These are phyloP conservation scores for Mastacembelus armatus DNA, from an alignment of 2,797 vertebrate species.

Conservation along the genomic window DNA sequence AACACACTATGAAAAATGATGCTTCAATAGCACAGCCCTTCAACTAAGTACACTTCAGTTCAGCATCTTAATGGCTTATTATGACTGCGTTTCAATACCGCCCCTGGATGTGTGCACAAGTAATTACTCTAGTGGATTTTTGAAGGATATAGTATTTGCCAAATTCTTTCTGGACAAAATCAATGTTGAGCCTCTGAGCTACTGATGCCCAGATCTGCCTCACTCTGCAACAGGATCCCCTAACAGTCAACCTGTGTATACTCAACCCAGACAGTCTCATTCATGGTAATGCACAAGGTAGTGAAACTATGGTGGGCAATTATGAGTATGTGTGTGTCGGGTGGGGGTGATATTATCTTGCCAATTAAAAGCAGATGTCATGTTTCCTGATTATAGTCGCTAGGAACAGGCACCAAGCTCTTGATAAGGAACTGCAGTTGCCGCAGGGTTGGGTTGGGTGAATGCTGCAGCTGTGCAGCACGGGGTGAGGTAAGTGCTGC, in stretches of 20 bases:
- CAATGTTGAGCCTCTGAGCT: slow-evolving; percentile 38
- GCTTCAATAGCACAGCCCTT: slow-evolving; percentile 1
- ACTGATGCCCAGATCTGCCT: slow-evolving; percentile 30
- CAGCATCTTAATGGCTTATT: slow-evolving; percentile 28
- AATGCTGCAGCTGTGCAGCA: slow-evolving; percentile 51
- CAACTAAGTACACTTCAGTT: slow-evolving; percentile 9
- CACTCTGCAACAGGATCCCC: slow-evolving; percentile 56
- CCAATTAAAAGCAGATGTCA: slow-evolving; percentile 80
- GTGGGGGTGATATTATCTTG: slow-evolving; percentile 47
- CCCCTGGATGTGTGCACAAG: slow-evolving; percentile 2
- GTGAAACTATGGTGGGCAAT: slow-evolving; percentile 51
- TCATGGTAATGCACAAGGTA: slow-evolving; percentile 49
- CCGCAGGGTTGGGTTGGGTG: slow-evolving; percentile 51
- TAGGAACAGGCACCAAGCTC: slow-evolving; percentile 47
- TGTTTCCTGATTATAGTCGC: slow-evolving; percentile 76
- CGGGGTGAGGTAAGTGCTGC: slow-evolving; percentile 42
- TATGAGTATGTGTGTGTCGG: slow-evolving; percentile 33
- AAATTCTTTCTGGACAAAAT: slow-evolving; percentile 51
- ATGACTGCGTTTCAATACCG: slow-evolving; percentile 29
- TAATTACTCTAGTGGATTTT: slow-evolving; percentile 32
- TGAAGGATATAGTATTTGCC: slow-evolving; percentile 18
- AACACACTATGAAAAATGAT: neutral
- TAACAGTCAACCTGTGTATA: slow-evolving; percentile 53
- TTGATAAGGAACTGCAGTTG: slow-evolving; percentile 53
- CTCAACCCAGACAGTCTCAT: slow-evolving; percentile 63